Evolutionary conservation across 2,797 vertebrate genomes (phyloP).

Genomic region (Graptemys geographica): DNA sequence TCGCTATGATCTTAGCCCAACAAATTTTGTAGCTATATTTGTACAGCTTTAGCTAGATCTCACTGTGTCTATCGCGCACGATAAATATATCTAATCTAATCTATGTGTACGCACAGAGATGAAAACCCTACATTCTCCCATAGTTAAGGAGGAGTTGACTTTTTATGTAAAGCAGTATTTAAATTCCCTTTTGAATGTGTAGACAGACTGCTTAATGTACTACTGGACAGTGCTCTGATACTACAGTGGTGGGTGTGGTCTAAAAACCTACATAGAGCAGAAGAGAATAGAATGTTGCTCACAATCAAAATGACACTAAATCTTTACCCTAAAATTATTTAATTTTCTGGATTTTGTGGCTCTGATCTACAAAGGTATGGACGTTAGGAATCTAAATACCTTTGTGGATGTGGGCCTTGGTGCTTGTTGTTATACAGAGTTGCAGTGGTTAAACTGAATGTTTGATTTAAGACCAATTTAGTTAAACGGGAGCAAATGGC

Average conservation of each 20-base stretch:
- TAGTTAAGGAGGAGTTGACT: neutral
- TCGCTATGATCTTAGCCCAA: slow-evolving; percentile 32
- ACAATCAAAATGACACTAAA: neutral
- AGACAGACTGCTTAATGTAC: neutral
- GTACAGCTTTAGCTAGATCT: slow-evolving; percentile 42
- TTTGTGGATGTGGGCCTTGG: neutral
- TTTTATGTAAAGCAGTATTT: neutral
- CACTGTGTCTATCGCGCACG: neutral
- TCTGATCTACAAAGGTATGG: neutral
- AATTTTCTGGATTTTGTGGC: neutral
- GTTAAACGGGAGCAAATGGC: neutral
- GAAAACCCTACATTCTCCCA: slow-evolving; percentile 16
- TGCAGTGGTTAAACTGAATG: neutral
- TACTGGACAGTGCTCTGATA: neutral
- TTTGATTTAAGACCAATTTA: neutral
- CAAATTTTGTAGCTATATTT: slow-evolving; percentile 39
- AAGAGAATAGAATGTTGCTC: neutral
- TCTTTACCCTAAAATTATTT: neutral
- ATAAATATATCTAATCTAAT: slow-evolving; percentile 62
- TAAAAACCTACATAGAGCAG: neutral
- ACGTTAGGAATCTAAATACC: neutral
- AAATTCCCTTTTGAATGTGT: neutral
- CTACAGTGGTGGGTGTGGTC: no score
- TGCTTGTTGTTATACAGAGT: neutral
- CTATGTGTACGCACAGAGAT: slow-evolving; percentile 47